phyloP scores from a whole-genome alignment of 2,797 vertebrate species.

The Borostomias antarcticus region DNA sequence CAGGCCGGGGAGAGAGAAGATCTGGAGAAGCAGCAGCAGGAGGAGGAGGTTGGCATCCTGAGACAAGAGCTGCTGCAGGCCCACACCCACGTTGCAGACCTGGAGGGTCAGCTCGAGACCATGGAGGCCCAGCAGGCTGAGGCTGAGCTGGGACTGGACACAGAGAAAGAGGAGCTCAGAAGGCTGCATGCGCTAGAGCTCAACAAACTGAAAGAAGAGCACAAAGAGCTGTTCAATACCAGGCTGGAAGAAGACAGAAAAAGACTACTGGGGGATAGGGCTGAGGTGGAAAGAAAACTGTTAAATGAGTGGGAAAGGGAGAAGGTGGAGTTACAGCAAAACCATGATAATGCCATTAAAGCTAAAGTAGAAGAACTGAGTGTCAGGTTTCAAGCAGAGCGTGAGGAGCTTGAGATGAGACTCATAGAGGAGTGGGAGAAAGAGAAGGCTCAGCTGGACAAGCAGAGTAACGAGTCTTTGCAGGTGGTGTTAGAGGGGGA shows the following conservation, averaged over 20 bases:
- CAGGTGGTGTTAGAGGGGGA: constrained; percentile 71
- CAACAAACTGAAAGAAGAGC: constrained; percentile 50
- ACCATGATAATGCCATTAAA: constrained; percentile 52
- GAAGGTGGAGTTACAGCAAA: constrained; percentile 48
- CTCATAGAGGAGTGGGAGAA: constrained; percentile 66
- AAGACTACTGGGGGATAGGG: constrained; percentile 49
- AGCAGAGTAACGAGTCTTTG: constrained; percentile 63
- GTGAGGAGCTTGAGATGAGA: constrained; percentile 43
- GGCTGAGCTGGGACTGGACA: constrained; percentile 24
- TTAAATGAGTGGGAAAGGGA: constrained; percentile 57
- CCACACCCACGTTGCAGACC: constrained; percentile 42
- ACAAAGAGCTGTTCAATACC: constrained; percentile 39
- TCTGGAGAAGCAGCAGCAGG: constrained; percentile 62
- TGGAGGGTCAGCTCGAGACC: constrained; percentile 68
- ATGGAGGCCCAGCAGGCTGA: constrained; percentile 44
- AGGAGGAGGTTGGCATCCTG: constrained; percentile 63
- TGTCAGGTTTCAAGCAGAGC: constrained; percentile 52
- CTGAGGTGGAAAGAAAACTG: constrained; percentile 51
- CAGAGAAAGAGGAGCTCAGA: constrained; percentile 57
- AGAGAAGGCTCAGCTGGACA: constrained; percentile 65
- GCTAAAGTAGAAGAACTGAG: constrained; percentile 61
- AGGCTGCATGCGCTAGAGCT: constrained; percentile 51
- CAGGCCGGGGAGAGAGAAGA: constrained; percentile 73
- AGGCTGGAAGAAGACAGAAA: constrained; percentile 57
- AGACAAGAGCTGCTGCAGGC: constrained; percentile 61